Evolutionary conservation across 2,888 invertebrate genomes (phyloP).

Genomic region (Pristionchus mayeri): DNA sequence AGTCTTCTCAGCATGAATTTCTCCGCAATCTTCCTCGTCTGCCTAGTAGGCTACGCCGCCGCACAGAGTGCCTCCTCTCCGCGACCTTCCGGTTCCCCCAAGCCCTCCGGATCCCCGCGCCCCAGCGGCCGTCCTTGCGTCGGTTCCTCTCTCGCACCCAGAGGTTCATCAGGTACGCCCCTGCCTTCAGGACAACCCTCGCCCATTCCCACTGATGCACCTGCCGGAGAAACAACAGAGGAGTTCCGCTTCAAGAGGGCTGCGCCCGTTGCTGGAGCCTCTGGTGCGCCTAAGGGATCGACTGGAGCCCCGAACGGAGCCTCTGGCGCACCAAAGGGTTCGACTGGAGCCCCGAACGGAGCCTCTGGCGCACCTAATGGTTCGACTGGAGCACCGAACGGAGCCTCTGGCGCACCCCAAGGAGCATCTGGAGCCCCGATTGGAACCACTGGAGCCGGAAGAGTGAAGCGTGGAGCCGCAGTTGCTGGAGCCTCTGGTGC

Average conservation of each 20-base stretch:
- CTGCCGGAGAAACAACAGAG: background rate
- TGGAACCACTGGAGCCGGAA: background rate
- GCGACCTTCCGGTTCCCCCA: background rate
- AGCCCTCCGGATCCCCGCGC: background rate
- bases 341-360: too few relatives aligned
- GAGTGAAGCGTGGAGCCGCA: background rate
- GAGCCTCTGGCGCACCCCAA: background rate
- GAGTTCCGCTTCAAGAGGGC: background rate
- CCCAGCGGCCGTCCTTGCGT: background rate
- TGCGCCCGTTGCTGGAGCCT: background rate
- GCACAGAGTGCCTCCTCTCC: background rate
- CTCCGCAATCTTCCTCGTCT: background rate
- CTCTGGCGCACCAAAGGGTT: too few relatives aligned
- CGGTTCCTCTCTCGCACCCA: background rate
- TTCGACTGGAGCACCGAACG: background rate
- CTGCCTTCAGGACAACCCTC: background rate
- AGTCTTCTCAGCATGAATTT: background rate
- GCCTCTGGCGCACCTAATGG: background rate
- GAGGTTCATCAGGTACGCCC: background rate
- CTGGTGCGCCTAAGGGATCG: background rate
- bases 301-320: background rate
- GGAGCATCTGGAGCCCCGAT: background rate
- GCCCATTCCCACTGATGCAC: background rate
- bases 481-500: background rate
- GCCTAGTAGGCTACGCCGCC: background rate